A percentile compares a stretch with the other conserved stretches of the same genome.
Evolutionary conservation across 1,140 invertebrate genomes (phyloP).

Genomic region (Harpegnathos saltator): DNA sequence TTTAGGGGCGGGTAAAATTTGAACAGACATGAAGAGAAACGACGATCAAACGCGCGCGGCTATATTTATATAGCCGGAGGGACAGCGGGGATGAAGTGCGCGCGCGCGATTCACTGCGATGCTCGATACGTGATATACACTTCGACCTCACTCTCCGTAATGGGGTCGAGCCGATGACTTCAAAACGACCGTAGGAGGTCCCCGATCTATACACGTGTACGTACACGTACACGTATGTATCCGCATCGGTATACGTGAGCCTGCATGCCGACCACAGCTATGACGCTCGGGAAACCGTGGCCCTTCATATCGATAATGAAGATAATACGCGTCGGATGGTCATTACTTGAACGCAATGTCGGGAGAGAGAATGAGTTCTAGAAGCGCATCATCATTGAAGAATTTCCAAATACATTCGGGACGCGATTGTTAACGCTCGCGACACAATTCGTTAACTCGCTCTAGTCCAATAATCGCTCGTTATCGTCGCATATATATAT

Average conservation of each 20-base stretch:
- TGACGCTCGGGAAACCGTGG: not conserved
- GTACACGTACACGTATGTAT: not conserved
- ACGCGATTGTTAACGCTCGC: too few species aligned
- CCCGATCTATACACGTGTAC: constrained; percentile 18
- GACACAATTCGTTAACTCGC: too few species aligned
- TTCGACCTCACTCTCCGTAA: constrained; percentile 42
- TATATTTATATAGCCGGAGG: not conserved
- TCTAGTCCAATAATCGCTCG: too few species aligned
- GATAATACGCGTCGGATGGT: not conserved
- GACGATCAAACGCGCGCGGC: not conserved
- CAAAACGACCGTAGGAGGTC: constrained; percentile 11
- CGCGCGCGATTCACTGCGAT: constrained; percentile 18
- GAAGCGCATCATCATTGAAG: not conserved
- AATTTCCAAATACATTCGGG: too few species aligned
- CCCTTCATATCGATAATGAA: constrained; percentile 21
- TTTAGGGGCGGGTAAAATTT: not conserved
- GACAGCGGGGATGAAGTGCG: not conserved
- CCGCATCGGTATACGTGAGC: constrained; percentile 2
- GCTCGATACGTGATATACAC: constrained; percentile 7
- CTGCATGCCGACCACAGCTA: constrained; percentile 7
- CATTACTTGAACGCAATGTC: not conserved
- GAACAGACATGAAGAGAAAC: not conserved
- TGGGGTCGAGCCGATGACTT: constrained; percentile 29
- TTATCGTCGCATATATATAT: too few species aligned
- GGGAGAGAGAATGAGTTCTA: not conserved